Conservation (phyloP, 2,797 vertebrate genomes). For the Hippoglossus hippoglossus region DNA sequence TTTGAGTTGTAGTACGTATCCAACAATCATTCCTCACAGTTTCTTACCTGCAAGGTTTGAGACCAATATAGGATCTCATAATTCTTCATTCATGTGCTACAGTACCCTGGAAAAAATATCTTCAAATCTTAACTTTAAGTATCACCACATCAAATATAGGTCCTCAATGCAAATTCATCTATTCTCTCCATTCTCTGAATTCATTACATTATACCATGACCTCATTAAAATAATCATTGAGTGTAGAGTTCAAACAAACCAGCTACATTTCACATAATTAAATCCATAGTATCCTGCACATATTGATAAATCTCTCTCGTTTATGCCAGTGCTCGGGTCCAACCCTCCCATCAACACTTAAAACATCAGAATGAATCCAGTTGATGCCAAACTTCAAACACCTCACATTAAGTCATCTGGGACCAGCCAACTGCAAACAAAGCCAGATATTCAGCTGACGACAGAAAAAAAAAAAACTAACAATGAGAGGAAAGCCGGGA, state of each 20-base stretch:
- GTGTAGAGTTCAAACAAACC: slow-evolving; percentile 25
- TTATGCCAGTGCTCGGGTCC: slow-evolving; percentile 21
- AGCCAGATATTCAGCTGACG: slow-evolving; percentile 10
- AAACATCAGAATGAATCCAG: slow-evolving; percentile 26
- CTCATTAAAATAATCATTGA: slow-evolving; percentile 21
- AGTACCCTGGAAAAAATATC: no score
- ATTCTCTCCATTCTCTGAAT: slow-evolving; percentile 12
- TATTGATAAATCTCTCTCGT: slow-evolving; percentile 11
- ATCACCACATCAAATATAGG: slow-evolving; percentile 7
- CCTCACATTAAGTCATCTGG: slow-evolving; percentile 1
- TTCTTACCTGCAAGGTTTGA: neutral
- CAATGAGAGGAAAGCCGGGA: slow-evolving; percentile 17
- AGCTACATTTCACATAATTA: slow-evolving; percentile 34
- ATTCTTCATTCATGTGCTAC: neutral
- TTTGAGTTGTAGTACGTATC: neutral
- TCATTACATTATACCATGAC: slow-evolving; percentile 35
- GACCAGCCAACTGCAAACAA: slow-evolving; percentile 30
- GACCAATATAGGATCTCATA: neutral
- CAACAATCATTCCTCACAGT: neutral
- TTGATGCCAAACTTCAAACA: slow-evolving; percentile 43
- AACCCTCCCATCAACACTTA: slow-evolving; percentile 12
- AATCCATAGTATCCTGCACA: slow-evolving; percentile 8
- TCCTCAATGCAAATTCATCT: slow-evolving; percentile 11
- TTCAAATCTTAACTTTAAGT: no score
- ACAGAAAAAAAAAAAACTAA: neutral